Evolutionary conservation across 1,140 invertebrate genomes (phyloP).

Genomic region (Pseudoatta argentina): DNA sequence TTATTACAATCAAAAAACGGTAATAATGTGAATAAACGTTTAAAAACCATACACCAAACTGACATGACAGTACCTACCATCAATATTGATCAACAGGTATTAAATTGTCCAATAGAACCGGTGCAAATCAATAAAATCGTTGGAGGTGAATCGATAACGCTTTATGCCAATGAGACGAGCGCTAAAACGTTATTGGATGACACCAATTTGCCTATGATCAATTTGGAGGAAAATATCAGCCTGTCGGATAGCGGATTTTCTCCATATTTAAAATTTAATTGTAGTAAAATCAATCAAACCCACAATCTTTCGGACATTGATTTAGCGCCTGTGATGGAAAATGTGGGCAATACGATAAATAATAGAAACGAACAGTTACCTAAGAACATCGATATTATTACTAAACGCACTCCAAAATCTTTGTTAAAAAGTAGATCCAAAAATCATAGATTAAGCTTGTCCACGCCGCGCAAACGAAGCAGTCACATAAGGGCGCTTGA

Average conservation of each 20-base stretch:
- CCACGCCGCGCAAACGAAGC: slow-evolving; percentile 82
- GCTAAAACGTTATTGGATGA: slow-evolving; percentile 65
- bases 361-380: neutral
- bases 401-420: slow-evolving; percentile 80
- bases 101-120: neutral
- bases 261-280: slow-evolving; percentile 80
- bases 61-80: slow-evolving; percentile 2
- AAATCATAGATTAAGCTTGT: slow-evolving; percentile 84
- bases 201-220: slow-evolving; percentile 76
- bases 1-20: neutral
- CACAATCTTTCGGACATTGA: slow-evolving; percentile 68
- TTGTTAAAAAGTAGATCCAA: slow-evolving; percentile 80
- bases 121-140: slow-evolving; percentile 1
- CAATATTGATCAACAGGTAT: slow-evolving; percentile 8
- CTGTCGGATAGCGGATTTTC: slow-evolving; percentile 80
- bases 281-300: slow-evolving; percentile 66
- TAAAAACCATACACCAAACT: neutral
- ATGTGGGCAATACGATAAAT: neutral
- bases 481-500: slow-evolving; percentile 84
- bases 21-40: neutral
- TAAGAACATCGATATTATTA: slow-evolving; percentile 72
- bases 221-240: slow-evolving; percentile 78
- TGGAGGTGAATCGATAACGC: slow-evolving; percentile 78
- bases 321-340: slow-evolving; percentile 28
- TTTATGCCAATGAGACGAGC: slow-evolving; percentile 79